Conservation (phyloP, 2,888 invertebrate genomes). For the Hirtodrosophila histrioides region DNA sequence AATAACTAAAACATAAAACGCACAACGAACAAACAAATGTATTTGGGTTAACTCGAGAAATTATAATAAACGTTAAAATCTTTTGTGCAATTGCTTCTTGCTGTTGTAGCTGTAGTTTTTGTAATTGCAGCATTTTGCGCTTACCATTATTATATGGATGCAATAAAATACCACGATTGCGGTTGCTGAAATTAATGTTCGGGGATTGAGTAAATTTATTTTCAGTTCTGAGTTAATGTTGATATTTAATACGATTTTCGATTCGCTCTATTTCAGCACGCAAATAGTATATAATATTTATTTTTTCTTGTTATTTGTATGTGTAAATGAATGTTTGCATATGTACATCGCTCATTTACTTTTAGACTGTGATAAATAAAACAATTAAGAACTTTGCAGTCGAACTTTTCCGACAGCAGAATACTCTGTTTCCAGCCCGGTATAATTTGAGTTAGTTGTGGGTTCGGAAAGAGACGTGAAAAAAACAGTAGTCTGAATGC, state of each 20-base stretch:
- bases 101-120: conserved; percentile 56
- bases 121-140: conserved; percentile 82
- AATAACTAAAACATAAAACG: conserved; percentile 24
- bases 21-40: conserved; percentile 43
- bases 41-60: conserved; percentile 12
- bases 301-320: conserved; percentile 5
- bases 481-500: too few relatives aligned
- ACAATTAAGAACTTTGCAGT: too few relatives aligned
- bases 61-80: conserved; percentile 17
- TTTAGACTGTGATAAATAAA: too few relatives aligned
- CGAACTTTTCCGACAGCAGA: too few relatives aligned
- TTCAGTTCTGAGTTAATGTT: conserved; percentile 46
- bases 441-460: too few relatives aligned
- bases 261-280: conserved; percentile 4
- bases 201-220: conserved; percentile 72
- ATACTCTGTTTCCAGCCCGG: too few relatives aligned
- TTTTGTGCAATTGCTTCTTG: conserved; percentile 65
- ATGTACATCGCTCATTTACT: too few relatives aligned
- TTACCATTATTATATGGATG: conserved; percentile 87
- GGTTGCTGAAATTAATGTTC: conserved; percentile 83
- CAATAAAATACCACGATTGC: conserved; percentile 85
- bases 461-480: too few relatives aligned
- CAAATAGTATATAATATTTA: conserved; percentile 8
- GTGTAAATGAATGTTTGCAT: conserved; percentile 17
- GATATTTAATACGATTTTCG: conserved; percentile 25